Conservation (phyloP, 1,140 invertebrate genomes). For the Orius laevigatus region DNA sequence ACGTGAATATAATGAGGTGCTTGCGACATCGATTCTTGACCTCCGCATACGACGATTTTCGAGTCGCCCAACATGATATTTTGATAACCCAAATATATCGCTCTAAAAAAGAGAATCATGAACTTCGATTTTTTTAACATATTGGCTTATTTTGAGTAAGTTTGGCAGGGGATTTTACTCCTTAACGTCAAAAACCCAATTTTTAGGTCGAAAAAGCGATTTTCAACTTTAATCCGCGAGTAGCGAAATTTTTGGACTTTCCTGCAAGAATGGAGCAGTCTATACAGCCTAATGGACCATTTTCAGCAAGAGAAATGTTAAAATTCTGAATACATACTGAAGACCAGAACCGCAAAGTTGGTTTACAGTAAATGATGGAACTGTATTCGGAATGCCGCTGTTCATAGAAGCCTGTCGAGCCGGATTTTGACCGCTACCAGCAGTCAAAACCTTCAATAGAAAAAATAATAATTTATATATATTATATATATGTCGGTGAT, state of each 20-base stretch:
- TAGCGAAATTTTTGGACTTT: too few species aligned
- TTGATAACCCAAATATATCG: constrained; percentile 49
- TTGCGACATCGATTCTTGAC: constrained; percentile 74
- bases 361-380: constrained; percentile 62
- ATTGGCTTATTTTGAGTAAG: too few species aligned
- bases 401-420: constrained; percentile 61
- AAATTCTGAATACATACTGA: constrained; percentile 39
- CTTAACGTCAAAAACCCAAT: too few species aligned
- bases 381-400: constrained; percentile 54
- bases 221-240: too few species aligned
- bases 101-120: constrained; percentile 31
- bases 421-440: constrained; percentile 72
- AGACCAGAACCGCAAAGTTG: constrained; percentile 79
- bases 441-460: constrained; percentile 39
- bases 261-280: too few species aligned
- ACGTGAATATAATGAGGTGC: constrained; percentile 53
- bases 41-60: constrained; percentile 58
- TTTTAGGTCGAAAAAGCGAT: too few species aligned
- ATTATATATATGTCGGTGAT: too few species aligned
- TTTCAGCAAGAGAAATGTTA: too few species aligned
- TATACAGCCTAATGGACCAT: too few species aligned
- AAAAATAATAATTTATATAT: constrained; percentile 10
- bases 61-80: constrained; percentile 53
- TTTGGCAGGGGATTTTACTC: too few species aligned
- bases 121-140: too few species aligned